Percentiles rank a stretch among this genome's conserved stretches.
Conservation (phyloP, 2,113 vertebrate species). For the Ceratotherium simum region DNA sequence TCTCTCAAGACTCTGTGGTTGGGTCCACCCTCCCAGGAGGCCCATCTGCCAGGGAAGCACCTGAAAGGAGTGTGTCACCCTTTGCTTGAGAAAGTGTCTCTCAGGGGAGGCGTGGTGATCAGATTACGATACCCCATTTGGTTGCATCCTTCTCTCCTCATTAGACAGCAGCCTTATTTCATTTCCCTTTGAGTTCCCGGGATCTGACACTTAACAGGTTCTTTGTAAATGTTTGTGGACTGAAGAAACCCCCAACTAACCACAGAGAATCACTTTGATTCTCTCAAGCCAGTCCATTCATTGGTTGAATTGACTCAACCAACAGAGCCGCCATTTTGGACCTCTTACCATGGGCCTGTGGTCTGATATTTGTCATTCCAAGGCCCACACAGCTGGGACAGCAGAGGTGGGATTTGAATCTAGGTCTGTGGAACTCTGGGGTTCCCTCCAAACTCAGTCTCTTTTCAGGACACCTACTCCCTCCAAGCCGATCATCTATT, state of each 20-base stretch:
- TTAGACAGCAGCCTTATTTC: background rate
- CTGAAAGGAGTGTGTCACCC: background rate
- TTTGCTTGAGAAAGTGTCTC: background rate
- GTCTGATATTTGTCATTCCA: background rate
- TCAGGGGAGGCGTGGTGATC: background rate
- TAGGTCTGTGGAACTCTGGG: background rate
- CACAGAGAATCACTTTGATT: background rate
- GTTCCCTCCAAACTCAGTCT: background rate
- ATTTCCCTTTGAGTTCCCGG: background rate
- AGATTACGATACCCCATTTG: rapidly evolving
- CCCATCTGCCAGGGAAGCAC: background rate
- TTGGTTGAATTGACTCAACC: background rate
- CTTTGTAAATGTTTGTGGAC: background rate
- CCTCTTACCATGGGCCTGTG: background rate
- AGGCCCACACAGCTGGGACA: too few relatives aligned
- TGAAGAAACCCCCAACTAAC: background rate
- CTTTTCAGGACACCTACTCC: background rate
- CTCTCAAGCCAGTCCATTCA: background rate
- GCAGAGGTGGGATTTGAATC: background rate
- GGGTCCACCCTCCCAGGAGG: background rate
- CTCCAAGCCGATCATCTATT: too few relatives aligned
- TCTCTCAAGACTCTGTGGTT: background rate
- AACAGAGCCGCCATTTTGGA: background rate
- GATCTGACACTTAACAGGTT: background rate
- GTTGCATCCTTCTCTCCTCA: rapidly evolving